Base-by-base conservation (phyloP, 2,888 invertebrate genomes). In the Leptinotarsa tumamoca region DNA sequence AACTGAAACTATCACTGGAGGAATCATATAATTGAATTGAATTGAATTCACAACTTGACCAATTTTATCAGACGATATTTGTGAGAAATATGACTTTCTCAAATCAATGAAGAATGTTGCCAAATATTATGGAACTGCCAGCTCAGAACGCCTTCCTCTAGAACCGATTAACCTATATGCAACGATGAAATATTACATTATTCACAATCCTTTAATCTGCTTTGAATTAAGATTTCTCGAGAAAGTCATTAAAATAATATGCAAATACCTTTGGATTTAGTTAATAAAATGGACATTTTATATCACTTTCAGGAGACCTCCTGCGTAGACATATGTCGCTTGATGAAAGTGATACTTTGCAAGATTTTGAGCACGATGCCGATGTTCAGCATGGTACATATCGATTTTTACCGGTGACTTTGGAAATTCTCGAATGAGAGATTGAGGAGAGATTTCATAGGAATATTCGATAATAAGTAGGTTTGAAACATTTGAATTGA, bases 251-350 rank as follows among this genome's bases (percentile, higher is more conserved):
- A 3, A 58, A 58, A 23, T 58, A 58, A 58, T 58, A 58, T 21
- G 58, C 10, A 58, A 58, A 58, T 58, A 58, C 21, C 56, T 58
- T 58, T 14, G 58, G 58, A 58, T 58, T 58, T 23, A 23, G 23
- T 23, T 58, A 23, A 58, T 58, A 58, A 58, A 58, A 23, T 58
- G 14, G 3, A 14, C 13, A 58, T 58, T 58, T 58, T 58, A 58
- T 58, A 27, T 58, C 58, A 58, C 58, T 58, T 23, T 58, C 58
- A 14, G 58, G 58, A 15, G 58, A 58, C 58, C 58, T 58, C 58
- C 58, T 58, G 58, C 58, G 23, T 14, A 21, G 58, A 14, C 15
- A 21, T 58, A 58, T 58, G 3, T 58, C 58, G 23, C 23, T 23
- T 21, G 23, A 58, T 23, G 13, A 23, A 58, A 18, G 43, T 43